phyloP scores from a whole-genome alignment of 2,888 invertebrate genomes.

The Nymphalis c-album region DNA sequence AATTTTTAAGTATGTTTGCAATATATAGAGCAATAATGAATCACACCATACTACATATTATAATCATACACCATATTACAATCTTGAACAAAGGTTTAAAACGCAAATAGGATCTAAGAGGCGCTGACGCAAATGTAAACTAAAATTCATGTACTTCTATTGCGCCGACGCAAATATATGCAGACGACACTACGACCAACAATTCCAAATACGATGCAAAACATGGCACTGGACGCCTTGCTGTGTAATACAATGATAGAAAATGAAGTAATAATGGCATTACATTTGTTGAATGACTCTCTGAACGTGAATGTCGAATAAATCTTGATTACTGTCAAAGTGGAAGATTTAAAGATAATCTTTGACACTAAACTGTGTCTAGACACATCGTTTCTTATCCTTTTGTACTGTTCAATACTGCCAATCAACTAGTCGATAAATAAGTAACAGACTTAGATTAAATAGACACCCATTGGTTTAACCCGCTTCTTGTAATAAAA shows the following conservation, averaged over 20 bases:
- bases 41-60: too few relatives aligned
- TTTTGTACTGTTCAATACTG: constrained; percentile 15
- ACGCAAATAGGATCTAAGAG: constrained; percentile 23
- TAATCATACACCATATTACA: too few relatives aligned
- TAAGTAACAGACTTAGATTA: neutral
- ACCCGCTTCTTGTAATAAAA: too few relatives aligned
- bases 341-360: constrained; percentile 16
- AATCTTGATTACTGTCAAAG: constrained; percentile 30
- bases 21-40: neutral
- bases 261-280: constrained; percentile 37
- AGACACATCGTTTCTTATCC: constrained; percentile 2
- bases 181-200: constrained; percentile 25
- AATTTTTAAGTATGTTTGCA: neutral
- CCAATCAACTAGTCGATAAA: constrained; percentile 13
- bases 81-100: constrained; percentile 19
- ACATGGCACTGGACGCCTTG: constrained; percentile 22
- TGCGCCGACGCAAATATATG: constrained; percentile 30
- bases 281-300: constrained; percentile 34
- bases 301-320: constrained; percentile 26
- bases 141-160: constrained; percentile 26
- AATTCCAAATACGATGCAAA: constrained; percentile 22
- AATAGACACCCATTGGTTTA: neutral
- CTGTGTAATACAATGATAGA: constrained; percentile 29
- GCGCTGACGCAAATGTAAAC: constrained; percentile 25
- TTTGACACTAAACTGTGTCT: constrained; percentile 12